These are phyloP conservation scores for Diabrotica virgifera DNA, from an alignment of 1,140 invertebrate species.

Conservation along the genomic window DNA sequence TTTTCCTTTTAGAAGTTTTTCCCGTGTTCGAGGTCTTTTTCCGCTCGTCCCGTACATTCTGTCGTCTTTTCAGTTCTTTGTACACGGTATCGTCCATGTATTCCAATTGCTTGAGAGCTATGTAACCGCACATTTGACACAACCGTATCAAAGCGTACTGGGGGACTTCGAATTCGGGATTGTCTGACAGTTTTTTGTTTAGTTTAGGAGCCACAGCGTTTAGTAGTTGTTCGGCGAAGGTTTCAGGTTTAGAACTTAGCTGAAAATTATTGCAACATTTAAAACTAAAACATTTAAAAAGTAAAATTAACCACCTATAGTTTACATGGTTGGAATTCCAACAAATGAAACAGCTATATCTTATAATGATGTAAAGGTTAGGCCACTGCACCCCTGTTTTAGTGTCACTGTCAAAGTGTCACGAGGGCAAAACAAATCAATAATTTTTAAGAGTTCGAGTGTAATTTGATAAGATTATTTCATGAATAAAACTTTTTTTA, in stretches of 20 bases:
- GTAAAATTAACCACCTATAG: too few relatives aligned
- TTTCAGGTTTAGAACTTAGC: constrained; percentile 40
- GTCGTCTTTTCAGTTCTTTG: constrained; percentile 42
- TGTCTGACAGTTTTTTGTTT: constrained; percentile 5
- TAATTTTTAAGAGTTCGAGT: too few relatives aligned
- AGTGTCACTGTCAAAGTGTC: too few relatives aligned
- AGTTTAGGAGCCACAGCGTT: constrained; percentile 25
- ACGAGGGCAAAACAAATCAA: too few relatives aligned
- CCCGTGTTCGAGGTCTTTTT: constrained; percentile 16
- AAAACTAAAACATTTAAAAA: constrained; percentile 1
- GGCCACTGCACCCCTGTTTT: too few relatives aligned
- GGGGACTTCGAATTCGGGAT: constrained; percentile 11
- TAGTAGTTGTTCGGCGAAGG: constrained; percentile 34
- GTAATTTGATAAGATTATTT: too few relatives aligned
- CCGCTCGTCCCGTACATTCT: constrained; percentile 29
- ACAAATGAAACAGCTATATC: too few relatives aligned
- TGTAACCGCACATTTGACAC: constrained; percentile 35
- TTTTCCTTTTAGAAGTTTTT: constrained; percentile 18
- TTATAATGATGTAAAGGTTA: too few relatives aligned
- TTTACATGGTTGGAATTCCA: too few relatives aligned
- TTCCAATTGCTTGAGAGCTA: constrained; percentile 36
- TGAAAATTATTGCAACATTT: constrained; percentile 15
- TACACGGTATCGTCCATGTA: constrained; percentile 43
- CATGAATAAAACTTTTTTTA: too few relatives aligned
- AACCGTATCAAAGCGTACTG: constrained; percentile 31